Base-by-base conservation (phyloP, 2,113 vertebrate genomes). In the Clarias batrachus region DNA sequence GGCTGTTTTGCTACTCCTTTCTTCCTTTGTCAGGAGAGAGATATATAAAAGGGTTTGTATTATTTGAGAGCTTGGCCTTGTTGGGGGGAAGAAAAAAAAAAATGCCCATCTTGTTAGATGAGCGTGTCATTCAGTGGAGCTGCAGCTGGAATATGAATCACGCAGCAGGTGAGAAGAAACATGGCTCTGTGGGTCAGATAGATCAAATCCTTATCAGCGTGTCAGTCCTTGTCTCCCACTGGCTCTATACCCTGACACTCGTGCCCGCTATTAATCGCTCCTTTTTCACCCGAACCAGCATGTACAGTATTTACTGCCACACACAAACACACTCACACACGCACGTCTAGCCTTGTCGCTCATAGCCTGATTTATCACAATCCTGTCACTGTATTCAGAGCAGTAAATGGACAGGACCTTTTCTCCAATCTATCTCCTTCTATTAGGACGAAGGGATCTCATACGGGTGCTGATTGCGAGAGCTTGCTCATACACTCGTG, bases 151-250 rank as follows among this genome's bases (percentile, higher is more conserved):
- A 77, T 86, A 85, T 87, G 74, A 82, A 90, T 89, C 87, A 86
- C 33, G 19, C 48, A 25, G 56, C 87, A 56, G 87, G 80, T 74
- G 37, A 65, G 63, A 48, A 84, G 85, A 85, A 88, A 84, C 85
- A 89, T 82, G 78, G 71, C 76, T 89, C 73, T 60, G 11, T 48
- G 33, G 83, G 85, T 90, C 81, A 89, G 54, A 90, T 90, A 86
- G 87, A 88, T 91, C 88, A 88, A 87, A 88, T 65, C 79, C 88
- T 90, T 90, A 87, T 91, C 90, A 81, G 84, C 33, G n/a, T 60
- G 71, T 90, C 88, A 85, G 86, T 87, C 82, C 52, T 86, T 87
- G 89, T 85, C 89, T 88, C 84, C 86, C 88, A 54, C 60, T n/a
- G 56, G 54, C 84, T 80, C 73, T 86, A 78, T 88, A 78, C 85